Evolutionary conservation across 2,888 invertebrate species (phyloP).

Genomic region (Cloeon dipterum): DNA sequence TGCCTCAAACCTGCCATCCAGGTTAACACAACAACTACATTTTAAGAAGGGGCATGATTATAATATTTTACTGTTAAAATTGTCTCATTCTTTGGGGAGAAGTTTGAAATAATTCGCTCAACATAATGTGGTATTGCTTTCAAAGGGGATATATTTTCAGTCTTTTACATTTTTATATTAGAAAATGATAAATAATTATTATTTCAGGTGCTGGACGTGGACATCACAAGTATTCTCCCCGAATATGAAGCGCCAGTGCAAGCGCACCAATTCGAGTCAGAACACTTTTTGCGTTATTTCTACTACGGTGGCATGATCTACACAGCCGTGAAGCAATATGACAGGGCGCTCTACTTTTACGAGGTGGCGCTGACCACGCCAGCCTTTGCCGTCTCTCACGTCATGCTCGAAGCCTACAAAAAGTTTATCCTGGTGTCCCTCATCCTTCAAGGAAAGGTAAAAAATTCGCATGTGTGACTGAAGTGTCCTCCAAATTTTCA

Average conservation of each 20-base stretch:
- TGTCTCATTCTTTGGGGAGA: no score
- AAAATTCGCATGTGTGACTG: no score
- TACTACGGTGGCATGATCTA: slow-evolving; percentile 98
- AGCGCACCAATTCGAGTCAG: slow-evolving; percentile 65
- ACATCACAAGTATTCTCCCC: slow-evolving; percentile 76
- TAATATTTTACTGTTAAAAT: no score
- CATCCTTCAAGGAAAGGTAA: slow-evolving; percentile 78
- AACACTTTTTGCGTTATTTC: slow-evolving; percentile 80
- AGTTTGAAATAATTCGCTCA: no score
- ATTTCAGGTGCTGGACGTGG: slow-evolving; percentile 68
- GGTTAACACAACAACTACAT: no score
- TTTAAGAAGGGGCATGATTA: no score
- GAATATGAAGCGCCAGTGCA: slow-evolving; percentile 29
- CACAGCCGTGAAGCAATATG: slow-evolving; percentile 77
- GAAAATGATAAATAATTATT: no score
- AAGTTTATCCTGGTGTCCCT: slow-evolving; percentile 85
- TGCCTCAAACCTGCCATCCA: slow-evolving; percentile 78
- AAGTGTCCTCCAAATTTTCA: no score
- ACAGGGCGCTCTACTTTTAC: slow-evolving; percentile 81
- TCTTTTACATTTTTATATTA: no score
- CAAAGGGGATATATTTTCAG: no score
- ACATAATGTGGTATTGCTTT: no score
- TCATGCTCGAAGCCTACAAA: slow-evolving; percentile 94
- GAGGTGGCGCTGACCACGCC: slow-evolving; percentile 94
- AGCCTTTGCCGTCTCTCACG: slow-evolving; percentile 79